phyloP scores from a whole-genome alignment of 2,888 invertebrate genomes.

The Parascotia fuliginaria region DNA sequence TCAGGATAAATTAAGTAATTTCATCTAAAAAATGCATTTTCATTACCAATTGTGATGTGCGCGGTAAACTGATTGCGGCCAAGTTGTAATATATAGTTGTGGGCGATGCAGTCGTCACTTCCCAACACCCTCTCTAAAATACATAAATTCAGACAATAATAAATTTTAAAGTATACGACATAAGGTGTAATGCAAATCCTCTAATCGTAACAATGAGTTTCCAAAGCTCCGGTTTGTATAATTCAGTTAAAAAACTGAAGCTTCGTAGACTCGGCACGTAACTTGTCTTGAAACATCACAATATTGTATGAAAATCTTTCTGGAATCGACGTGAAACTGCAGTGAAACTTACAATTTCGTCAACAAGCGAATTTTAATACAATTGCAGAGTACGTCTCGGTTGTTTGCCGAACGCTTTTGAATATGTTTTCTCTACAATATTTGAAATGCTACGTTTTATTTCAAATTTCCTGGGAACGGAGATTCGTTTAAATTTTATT shows the following conservation, averaged over 20 bases:
- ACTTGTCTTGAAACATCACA: constrained; percentile 3
- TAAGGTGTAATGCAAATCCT: too few species aligned
- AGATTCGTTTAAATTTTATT: constrained; percentile 6
- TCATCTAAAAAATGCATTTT: too few species aligned
- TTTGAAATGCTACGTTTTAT: constrained; percentile 28
- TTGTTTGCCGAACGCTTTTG: constrained; percentile 31
- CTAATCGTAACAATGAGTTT: constrained; percentile 14
- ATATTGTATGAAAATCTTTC: constrained; percentile 33
- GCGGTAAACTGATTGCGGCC: too few species aligned
- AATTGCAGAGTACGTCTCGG: constrained; percentile 32
- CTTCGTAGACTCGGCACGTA: constrained; percentile 19
- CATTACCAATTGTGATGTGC: too few species aligned
- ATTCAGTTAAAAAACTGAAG: constrained; percentile 33
- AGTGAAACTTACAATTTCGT: constrained; percentile 39
- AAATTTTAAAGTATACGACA: constrained; percentile 13
- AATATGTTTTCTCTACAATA: constrained; percentile 39
- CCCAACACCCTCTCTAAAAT: too few species aligned
- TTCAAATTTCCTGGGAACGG: constrained; percentile 17
- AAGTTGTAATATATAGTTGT: too few species aligned
- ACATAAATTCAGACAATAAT: background rate
- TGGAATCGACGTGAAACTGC: too few species aligned
- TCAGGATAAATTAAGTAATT: too few species aligned
- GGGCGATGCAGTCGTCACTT: too few species aligned
- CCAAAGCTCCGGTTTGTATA: constrained; percentile 24
- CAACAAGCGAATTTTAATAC: constrained; percentile 43